Conservation (phyloP, 2,113 vertebrate genomes). For the Tauraco erythrolophus region DNA sequence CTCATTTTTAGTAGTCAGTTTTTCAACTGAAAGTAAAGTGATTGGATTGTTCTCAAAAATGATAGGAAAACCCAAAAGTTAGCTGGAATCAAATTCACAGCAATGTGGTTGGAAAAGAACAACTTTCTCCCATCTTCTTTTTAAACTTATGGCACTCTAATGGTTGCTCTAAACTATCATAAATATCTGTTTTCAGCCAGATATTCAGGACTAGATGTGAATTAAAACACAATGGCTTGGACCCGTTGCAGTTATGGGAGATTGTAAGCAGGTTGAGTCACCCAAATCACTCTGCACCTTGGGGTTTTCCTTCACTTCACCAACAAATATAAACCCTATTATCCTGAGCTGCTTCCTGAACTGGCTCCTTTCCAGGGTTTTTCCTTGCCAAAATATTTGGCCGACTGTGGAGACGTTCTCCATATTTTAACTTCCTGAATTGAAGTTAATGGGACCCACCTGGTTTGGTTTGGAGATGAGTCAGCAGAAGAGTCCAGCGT, state of each 20-base stretch:
- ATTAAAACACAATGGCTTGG: not conserved
- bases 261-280: slow-evolving; percentile 13
- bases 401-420: slow-evolving; percentile 38
- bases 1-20: not conserved
- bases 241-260: not conserved
- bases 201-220: not conserved
- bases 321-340: slow-evolving; percentile 51
- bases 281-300: slow-evolving; percentile 57
- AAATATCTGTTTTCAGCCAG: not conserved
- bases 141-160: not conserved
- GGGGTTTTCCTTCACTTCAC: slow-evolving; percentile 48
- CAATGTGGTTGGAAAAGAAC: not conserved
- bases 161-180: not conserved
- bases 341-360: slow-evolving; percentile 63
- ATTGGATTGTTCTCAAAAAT: slow-evolving; percentile 14
- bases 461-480: slow-evolving; percentile 42
- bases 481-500: slow-evolving; percentile 21
- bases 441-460: slow-evolving; percentile 52
- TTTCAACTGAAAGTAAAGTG: not conserved
- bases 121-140: not conserved
- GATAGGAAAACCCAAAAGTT: slow-evolving; percentile 1
- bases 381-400: slow-evolving; percentile 33
- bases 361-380: slow-evolving; percentile 43
- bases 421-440: slow-evolving; percentile 7
- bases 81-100: not conserved